A percentile compares a stretch with the other conserved stretches of the same genome.
These are phyloP conservation scores for Caenorhabditis drosophilae DNA, from an alignment of 2,888 invertebrate genomes.

Conservation along the genomic window DNA sequence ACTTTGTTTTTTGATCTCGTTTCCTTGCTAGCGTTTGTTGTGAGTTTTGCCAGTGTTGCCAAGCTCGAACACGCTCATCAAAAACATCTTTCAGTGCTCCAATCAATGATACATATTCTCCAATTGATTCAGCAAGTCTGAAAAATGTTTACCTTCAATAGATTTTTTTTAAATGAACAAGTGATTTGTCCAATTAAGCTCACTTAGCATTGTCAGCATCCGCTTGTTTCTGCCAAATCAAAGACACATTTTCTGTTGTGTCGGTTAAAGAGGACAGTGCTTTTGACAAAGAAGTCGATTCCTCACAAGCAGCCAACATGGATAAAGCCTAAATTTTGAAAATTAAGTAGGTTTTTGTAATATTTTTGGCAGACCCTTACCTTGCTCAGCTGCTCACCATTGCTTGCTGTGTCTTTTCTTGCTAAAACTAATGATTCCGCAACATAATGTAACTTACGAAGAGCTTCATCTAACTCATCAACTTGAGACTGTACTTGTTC, in stretches of 20 bases:
- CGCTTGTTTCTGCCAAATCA: slow-evolving; percentile 86
- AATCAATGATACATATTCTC: slow-evolving; percentile 48
- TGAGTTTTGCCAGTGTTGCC: slow-evolving; percentile 96
- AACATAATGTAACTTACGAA: slow-evolving; percentile 79
- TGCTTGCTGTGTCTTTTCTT: slow-evolving; percentile 81
- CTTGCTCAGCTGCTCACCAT: slow-evolving; percentile 76
- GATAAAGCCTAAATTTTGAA: slow-evolving; percentile 76
- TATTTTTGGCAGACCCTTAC: too few species aligned
- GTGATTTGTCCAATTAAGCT: slow-evolving; percentile 2
- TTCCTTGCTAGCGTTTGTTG: slow-evolving; percentile 91
- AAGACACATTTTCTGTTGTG: slow-evolving; percentile 75
- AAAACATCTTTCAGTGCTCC: slow-evolving; percentile 71
- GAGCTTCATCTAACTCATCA: slow-evolving; percentile 81
- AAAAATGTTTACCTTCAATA: slow-evolving; percentile 9
- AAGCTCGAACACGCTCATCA: slow-evolving; percentile 81
- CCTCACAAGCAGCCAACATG: slow-evolving; percentile 88
- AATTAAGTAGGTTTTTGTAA: background rate
- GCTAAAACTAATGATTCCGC: slow-evolving; percentile 86
- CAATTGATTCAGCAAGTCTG: slow-evolving; percentile 42
- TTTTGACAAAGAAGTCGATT: slow-evolving; percentile 86
- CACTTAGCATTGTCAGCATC: slow-evolving; percentile 85
- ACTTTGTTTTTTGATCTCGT: slow-evolving; percentile 87
- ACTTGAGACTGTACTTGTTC: slow-evolving; percentile 91
- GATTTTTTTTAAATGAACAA: too few species aligned
- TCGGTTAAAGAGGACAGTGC: slow-evolving; percentile 89